Base-by-base conservation (phyloP, 2,113 vertebrate species). In the Ictalurus furcatus region DNA sequence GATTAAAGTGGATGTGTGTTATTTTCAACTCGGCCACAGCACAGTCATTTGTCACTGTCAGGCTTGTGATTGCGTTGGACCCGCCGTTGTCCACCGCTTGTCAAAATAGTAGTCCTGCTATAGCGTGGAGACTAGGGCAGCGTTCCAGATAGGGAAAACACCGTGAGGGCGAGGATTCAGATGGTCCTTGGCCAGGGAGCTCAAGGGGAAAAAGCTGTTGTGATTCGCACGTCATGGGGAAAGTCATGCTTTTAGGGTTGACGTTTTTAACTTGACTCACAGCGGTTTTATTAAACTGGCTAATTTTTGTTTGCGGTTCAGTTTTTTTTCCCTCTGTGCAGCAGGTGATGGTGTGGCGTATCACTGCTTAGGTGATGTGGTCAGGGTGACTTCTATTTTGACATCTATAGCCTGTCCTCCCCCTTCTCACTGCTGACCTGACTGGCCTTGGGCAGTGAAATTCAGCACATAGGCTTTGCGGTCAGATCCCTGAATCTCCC, bases 1-100 rank as follows among this genome's bases (percentile, higher is more conserved):
- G 97, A 98, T 98, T 98, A 98, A 98, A 98, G 97, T 98, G 97
- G 97, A 98, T 98, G 97, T 97, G 97, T 98, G 97, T 98, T 98
- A 98, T 98, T 98, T 98, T 98, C 97, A 98, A 98, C 97, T 98
- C 97, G 95, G 92, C 97, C 94, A 95, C 96, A 96, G 97, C 97
- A 96, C 96, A 96, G 91, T 97, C 97, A 99, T 99, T 98, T 98
- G 97, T 99, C 98, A 99, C 98, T 97, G 98, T 99, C 98, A 98
- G 95, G 96, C 96, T 96, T 97, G 97, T 98, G 98, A 99, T 99
- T 99, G 97, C 98, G 98, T 98, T 98, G 97, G 98, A 99, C 97
- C 97, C 95, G 95, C 96, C 96, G 96, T 97, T 98, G 98, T 98
- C 97, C 97, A 96, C 95, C 94, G 96, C 97, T 96, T 98, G 97